Evolutionary conservation across 1,140 invertebrate genomes (phyloP), one percentile per base, ranked within the genome.

Genomic region (Drosophila sp.): DNA sequence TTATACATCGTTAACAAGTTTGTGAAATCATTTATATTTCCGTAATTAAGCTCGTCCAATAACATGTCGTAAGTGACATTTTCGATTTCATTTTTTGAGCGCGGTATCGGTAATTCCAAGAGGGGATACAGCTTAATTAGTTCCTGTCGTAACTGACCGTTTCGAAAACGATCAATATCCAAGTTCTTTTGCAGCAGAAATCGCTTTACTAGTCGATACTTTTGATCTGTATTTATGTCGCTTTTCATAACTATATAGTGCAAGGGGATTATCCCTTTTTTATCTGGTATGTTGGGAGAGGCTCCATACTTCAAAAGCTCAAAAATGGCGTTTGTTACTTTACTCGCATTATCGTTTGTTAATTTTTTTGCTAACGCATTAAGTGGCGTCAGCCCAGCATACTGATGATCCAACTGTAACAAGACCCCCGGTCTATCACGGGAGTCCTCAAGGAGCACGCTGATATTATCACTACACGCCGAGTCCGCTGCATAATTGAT

Each of bases 401-500:
- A 92, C 71, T 91, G 92, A 23, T 92, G 84, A 69, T 94, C 92
- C 1, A 94, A 80, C 33, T 94, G 69, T 92, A 91, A 27, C 7
- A 8, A 10, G 91, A 91, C 50, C 93, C 83, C 8, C 93, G 17
- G 17, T 17, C 17, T 17, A 17, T 17, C 17, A 17, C 17, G 17
- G 17, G 17, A 17, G 17, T 17, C 17, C 17, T 17, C 85, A 4
- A 96, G 68, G 4, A 96, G 80, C 2, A 86, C 70, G 27, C 82
- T 67, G 1, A 96, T 64, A 10, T 93, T 93, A 3, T 93, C 89
- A 5, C 90, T 79, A 76, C 95, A 93, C 29, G 93, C 92, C 8
- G 91, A 92, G 79, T 95, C 93, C 1, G 93, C 93, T 0, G 95
- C 95, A 67, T 95, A 95, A 92, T 96, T 95, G 58, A 96, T 92